Base-by-base conservation (phyloP, 2,113 vertebrate genomes). In the Choloepus hoffmanni region DNA sequence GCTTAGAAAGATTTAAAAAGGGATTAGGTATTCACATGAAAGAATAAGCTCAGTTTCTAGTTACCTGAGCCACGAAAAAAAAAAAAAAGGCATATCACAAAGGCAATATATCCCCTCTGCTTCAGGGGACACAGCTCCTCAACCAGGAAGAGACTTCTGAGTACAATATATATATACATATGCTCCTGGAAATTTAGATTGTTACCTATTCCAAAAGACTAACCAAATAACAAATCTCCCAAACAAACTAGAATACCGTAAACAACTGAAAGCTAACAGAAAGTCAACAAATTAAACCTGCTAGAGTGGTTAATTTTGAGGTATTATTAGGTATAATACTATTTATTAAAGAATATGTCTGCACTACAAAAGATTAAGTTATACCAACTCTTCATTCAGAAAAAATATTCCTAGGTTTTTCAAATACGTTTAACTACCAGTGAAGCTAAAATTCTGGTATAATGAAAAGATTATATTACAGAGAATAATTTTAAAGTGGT, bases 11-110 rank as follows among this genome's bases (percentile, higher is more conserved):
- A 92, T 93, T 97, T 97, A 83, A 92, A 96, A 93, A 83, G 72
- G 94, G 97, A 97, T 98, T 97, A 97, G 96, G 81, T 93, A 92
- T 90, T 95, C 92, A 68, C 30, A 85, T 78, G 94, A 97, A 96
- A 90, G 89, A 97, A 9, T 95, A 92, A 93, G 10, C 36, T 76
- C 62, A 82, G 76, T 93, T 95, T 97, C 86, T 85, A 82, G 96
- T 95, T 92, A 97, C 95, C 87, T 96, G 89, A 97, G 86, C 76
- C 18, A 13, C 43, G 26, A 11, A 19, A 40, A 28, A 12, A 16
- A 40, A 70, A 36, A 40, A 28, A n/a, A 50, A 43, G 19, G 28
- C 60, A 68, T 73, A 70, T 77, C 13, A 48, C 18, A 48, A 84
- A 95, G 91, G 55, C 10, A 5, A 62, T 40, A 67, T 2, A 30